Evolutionary conservation across 1,140 invertebrate species (phyloP), one percentile per base, ranked within the genome.

Genomic region (Drosophila nikananu): DNA sequence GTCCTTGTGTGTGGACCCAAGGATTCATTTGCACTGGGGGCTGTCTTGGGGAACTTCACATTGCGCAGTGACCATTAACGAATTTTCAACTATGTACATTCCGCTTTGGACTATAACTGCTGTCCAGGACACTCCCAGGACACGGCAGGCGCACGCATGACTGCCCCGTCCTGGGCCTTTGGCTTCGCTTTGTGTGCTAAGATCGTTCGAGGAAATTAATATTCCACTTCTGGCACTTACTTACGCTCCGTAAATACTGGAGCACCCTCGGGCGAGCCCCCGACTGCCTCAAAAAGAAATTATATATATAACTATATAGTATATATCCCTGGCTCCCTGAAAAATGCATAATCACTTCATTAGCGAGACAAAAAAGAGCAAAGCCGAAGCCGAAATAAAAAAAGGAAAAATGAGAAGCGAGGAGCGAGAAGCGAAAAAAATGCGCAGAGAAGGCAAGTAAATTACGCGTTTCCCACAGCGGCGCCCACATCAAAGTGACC

Each of bases 211-310:
- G 72, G 77, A 86, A 90, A 90, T 90, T 90, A 90, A 90, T 90
- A 90, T 90, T 90, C 86, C 81, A 86, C 86, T 90, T 90, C 81
- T 90, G 82, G 81, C 86, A 90, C 86, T 90, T 86, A 90, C 81
- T 90, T 90, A 82, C 82, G 86, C 81, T 90, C 57, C 81, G 86
- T 84, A 89, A 89, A 90, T 81, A 61, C 83, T 77, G 67, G 80
- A 86, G 78, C 79, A 77, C 83, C 73, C 67, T 23, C 44, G 30
- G 27, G 77, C 59, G 66, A 70, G 8, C 12, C 10, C 39, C 13
- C 6, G 30, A 32, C n/a, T 12, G 41, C 13, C 10, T 9, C 27
- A 23, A 25, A 44, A 59, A 55, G 37, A 5, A 55, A 55, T 42
- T 25, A 42, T 42, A 25, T 42, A 62, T 13, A 32, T 9, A 60